Conservation (phyloP, 2,888 invertebrate species). For the Corythucha ciliata region DNA sequence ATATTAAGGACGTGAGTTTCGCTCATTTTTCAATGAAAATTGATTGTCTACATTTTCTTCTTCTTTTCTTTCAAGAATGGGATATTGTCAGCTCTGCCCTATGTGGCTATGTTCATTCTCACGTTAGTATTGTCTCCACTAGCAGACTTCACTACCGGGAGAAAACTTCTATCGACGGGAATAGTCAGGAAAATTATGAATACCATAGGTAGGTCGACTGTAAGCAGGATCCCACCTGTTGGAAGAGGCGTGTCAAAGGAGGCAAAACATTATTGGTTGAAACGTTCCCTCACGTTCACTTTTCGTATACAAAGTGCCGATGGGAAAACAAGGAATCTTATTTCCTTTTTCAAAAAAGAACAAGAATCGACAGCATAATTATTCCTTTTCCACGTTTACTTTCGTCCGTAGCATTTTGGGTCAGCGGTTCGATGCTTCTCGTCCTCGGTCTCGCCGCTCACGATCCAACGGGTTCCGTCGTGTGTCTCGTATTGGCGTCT, state of each 20-base stretch:
- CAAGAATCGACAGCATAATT: not conserved
- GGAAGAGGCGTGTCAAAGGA: too few relatives aligned
- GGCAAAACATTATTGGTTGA: too few relatives aligned
- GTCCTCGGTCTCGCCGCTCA: conserved; percentile 37
- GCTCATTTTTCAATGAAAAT: not conserved
- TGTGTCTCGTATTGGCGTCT: conserved; percentile 59
- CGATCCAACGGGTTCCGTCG: conserved; percentile 48
- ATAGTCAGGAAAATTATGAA: conserved; percentile 57
- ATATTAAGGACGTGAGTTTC: conserved; percentile 37
- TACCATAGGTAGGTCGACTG: conserved; percentile 47
- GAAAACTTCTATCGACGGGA: conserved; percentile 46
- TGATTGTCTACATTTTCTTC: too few relatives aligned
- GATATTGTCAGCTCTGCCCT: conserved; percentile 59
- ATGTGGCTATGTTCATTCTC: conserved; percentile 60
- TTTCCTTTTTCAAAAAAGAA: too few relatives aligned
- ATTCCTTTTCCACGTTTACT: not conserved
- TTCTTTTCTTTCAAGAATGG: conserved; percentile 52
- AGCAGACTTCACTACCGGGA: conserved; percentile 52
- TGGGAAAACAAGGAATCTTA: too few relatives aligned
- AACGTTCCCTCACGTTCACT: too few relatives aligned
- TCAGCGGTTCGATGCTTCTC: conserved; percentile 43
- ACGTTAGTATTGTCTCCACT: conserved; percentile 60
- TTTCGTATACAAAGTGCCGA: too few relatives aligned
- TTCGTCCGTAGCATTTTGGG: conserved; percentile 36
- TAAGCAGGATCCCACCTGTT: too few relatives aligned